These are phyloP conservation scores for Sakesphorus luctuosus DNA, from an alignment of 2,113 vertebrate species.

Conservation along the genomic window DNA sequence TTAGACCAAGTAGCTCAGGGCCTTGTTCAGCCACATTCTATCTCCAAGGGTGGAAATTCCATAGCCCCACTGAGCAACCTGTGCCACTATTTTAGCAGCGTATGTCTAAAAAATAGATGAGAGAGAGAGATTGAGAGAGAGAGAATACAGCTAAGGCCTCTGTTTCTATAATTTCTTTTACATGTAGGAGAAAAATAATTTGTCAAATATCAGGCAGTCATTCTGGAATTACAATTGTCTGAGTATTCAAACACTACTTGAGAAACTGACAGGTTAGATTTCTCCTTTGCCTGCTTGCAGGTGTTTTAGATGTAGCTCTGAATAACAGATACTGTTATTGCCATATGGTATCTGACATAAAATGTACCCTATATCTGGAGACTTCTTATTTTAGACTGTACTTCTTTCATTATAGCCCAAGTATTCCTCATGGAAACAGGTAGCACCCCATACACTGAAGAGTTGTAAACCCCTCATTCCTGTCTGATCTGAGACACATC, in stretches of 20 bases:
- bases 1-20: background rate
- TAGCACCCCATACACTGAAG: background rate
- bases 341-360: background rate
- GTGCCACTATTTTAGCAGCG: background rate
- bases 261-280: background rate
- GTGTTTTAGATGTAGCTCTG: background rate
- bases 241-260: background rate
- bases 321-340: background rate
- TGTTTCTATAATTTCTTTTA: background rate
- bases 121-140: background rate
- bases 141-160: rapidly evolving
- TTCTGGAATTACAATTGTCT: background rate
- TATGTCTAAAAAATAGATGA: background rate
- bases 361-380: background rate
- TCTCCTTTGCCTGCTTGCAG: background rate
- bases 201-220: background rate
- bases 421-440: background rate
- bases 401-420: background rate
- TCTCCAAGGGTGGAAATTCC: background rate
- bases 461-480: background rate
- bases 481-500: background rate
- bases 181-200: background rate
- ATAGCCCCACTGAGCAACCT: too few species aligned
- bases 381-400: background rate
- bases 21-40: background rate